Conservation (phyloP, 2,113 vertebrate species). For the Cryptoleucopteryx plumbea region DNA sequence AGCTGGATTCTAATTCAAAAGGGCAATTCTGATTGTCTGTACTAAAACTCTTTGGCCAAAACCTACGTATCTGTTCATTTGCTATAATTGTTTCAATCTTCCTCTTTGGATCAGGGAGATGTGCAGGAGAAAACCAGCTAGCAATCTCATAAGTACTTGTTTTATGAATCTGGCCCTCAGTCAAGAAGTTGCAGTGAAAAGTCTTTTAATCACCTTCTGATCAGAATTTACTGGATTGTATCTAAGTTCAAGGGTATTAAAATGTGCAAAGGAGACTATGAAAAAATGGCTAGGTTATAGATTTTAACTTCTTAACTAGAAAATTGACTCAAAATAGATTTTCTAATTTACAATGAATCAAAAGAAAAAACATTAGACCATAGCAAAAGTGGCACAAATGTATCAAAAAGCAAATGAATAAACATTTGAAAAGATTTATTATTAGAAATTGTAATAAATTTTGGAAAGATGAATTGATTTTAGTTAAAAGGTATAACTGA, state of each 20-base stretch:
- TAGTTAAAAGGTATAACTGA: slow-evolving; percentile 98
- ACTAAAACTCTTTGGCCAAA: background rate
- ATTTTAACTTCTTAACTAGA: slow-evolving; percentile 96
- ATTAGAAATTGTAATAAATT: slow-evolving; percentile 95
- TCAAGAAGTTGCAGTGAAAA: slow-evolving; percentile 67
- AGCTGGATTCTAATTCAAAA: background rate
- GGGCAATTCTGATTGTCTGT: background rate
- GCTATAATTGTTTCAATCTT: background rate
- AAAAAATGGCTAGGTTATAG: slow-evolving; percentile 74
- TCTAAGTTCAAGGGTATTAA: slow-evolving; percentile 83
- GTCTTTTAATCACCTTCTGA: slow-evolving; percentile 73
- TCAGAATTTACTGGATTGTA: slow-evolving; percentile 72
- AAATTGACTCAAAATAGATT: slow-evolving; percentile 98
- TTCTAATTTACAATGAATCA: slow-evolving; percentile 95
- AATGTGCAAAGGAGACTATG: slow-evolving; percentile 75
- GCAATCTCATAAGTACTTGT: background rate
- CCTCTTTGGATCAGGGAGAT: background rate
- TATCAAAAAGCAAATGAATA: slow-evolving; percentile 99
- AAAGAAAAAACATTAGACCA: slow-evolving; percentile 96
- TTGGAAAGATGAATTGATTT: slow-evolving; percentile 97
- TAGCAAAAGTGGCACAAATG: slow-evolving; percentile 97
- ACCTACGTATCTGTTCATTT: background rate
- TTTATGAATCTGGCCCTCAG: slow-evolving; percentile 62
- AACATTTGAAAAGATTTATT: slow-evolving; percentile 99
- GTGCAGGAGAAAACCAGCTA: background rate